Evolutionary conservation across 2,113 vertebrate genomes (phyloP), one percentile per base, ranked within the genome.

Genomic region (Callaeas wilsoni): DNA sequence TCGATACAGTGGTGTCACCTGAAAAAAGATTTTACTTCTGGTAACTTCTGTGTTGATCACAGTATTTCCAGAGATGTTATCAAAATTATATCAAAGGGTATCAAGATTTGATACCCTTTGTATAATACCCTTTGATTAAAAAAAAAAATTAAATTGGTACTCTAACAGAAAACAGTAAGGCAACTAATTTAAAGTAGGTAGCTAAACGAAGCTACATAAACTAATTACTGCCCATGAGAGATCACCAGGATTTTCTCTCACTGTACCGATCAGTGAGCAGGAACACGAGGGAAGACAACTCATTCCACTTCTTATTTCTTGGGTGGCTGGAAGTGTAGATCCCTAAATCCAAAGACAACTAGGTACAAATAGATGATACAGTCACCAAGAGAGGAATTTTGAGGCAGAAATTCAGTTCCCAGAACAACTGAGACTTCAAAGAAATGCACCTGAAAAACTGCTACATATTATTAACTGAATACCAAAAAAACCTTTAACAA

Each of bases 341-440:
- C 29, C 46, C 50, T 46, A 88, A 69, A 94, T 60, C 35, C 77
- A 67, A 50, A 59, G 32, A 75, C 42, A 65, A 62, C 20, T 57
- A 22, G 37, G 50, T 42, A 83, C 12, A 80, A 62, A 8, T 33
- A 87, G 63, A 33, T 26, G 33, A 46, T 9, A 29, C 8, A 68
- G n/a, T 71, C 23, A 76, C 11, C 22, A 80, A 42, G 39, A 74
- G 20, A 30, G 12, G 37, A 67, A 46, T 76, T 83, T 41, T 70
- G 71, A 85, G 55, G 71, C 25, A 90, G 47, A 86, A 82, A 70
- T 74, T 80, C 56, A 49, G 33, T 68, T 79, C 68, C 29, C 69
- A 84, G 69, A 91, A 22, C 70, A 96, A 93, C 20, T 89, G 88
- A 84, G 63, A 87, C 92, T 89, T 88, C 42, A 77, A 53, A 67